Conservation (phyloP, 30 jellyfish, hydroid and myxozoan species). For the Cassiopea xamachana region DNA sequence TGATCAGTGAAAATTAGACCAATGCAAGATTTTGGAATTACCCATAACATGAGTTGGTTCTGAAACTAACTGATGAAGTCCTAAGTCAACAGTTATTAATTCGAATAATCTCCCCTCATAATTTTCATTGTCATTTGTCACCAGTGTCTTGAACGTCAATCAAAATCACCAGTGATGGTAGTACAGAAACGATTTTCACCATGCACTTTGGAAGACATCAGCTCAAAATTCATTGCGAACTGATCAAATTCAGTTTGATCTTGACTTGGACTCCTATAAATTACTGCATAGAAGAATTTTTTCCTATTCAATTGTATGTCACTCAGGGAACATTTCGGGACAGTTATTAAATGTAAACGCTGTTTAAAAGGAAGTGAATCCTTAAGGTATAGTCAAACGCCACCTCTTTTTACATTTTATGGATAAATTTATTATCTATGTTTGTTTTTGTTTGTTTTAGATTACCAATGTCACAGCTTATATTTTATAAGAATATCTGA, state of each 20-base stretch:
- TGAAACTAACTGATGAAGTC: too few species aligned
- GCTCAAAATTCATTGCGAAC: conserved; percentile 37
- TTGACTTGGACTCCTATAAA: background rate
- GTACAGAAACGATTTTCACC: conserved; percentile 32
- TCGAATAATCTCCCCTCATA: conserved; percentile 7
- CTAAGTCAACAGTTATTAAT: background rate
- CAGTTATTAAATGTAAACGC: too few species aligned
- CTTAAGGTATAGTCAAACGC: too few species aligned
- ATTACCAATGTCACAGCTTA: too few species aligned
- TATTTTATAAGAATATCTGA: too few species aligned
- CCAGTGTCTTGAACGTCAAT: conserved; percentile 15
- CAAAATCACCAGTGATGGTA: conserved; percentile 28
- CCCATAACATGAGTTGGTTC: conserved; percentile 22
- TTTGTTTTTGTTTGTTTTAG: too few species aligned
- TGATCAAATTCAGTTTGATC: conserved; percentile 4
- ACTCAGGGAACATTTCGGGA: conserved; percentile 28
- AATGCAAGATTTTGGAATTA: conserved; percentile 10
- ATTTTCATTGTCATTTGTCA: conserved; percentile 12
- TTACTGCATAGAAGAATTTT: conserved; percentile 12
- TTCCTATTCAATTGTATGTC: conserved; percentile 18
- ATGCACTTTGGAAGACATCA: conserved; percentile 27
- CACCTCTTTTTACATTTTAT: too few species aligned
- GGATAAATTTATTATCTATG: too few species aligned
- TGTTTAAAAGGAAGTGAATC: too few species aligned
- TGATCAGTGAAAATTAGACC: too few species aligned